A percentile compares a stretch with the other conserved stretches of the same genome.
These are phyloP conservation scores for Canis aureus DNA, from an alignment of 2,113 vertebrate species.

Conservation along the genomic window DNA sequence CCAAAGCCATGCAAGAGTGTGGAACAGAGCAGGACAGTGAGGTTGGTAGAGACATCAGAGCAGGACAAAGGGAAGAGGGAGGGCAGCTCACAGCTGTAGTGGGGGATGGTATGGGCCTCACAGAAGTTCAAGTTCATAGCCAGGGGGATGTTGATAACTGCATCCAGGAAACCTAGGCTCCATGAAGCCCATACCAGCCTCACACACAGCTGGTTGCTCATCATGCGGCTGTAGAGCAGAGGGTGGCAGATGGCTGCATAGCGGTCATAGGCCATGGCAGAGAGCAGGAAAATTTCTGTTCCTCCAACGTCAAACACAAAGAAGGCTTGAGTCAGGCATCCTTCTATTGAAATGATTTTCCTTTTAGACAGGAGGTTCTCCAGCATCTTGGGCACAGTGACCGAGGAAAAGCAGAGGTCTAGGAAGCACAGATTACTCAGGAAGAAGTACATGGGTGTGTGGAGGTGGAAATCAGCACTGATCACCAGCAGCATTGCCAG, in stretches of 20 bases:
- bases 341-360: conserved; percentile 40
- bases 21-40: not conserved
- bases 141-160: conserved; percentile 33
- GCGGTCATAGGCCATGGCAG: not conserved
- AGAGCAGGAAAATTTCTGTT: conserved; percentile 50
- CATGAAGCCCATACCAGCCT: not conserved
- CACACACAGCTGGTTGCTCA: not conserved
- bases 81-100: conserved; percentile 67
- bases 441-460: not conserved
- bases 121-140: conserved; percentile 55
- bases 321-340: conserved; percentile 61
- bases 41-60: conserved; percentile 6
- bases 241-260: not conserved
- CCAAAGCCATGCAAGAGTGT: not conserved
- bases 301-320: conserved; percentile 32
- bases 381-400: conserved; percentile 52
- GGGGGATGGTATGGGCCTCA: not conserved
- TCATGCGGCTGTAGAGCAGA: not conserved
- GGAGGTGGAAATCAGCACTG: not conserved
- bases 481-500: not conserved
- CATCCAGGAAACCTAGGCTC: conserved; percentile 55
- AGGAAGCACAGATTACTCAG: not conserved
- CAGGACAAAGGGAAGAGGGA: conserved; percentile 68
- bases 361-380: conserved; percentile 31
- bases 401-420: conserved; percentile 32